Percentiles rank a stretch among this genome's conserved stretches.
Conservation (phyloP, 1,140 invertebrate species). For the Hylyphantes graminicola region DNA sequence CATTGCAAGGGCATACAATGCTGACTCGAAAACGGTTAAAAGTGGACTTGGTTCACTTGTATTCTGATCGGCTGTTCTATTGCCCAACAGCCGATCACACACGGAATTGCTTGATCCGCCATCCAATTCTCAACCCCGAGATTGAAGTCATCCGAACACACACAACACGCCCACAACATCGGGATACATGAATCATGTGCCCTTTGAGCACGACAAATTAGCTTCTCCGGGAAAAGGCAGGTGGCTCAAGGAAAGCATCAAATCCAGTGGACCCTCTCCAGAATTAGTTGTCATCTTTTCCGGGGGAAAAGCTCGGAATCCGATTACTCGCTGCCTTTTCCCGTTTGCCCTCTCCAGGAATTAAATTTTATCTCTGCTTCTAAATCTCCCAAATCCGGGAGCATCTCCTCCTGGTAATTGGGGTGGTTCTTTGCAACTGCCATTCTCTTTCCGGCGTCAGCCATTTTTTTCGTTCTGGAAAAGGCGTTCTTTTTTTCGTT, state of each 20-base stretch:
- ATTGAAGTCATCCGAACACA: no score
- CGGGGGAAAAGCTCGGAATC: constrained; percentile 33
- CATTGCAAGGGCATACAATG: no score
- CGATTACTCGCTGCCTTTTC: constrained; percentile 49
- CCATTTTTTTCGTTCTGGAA: constrained; percentile 8
- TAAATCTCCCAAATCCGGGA: constrained; percentile 59
- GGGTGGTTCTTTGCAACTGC: background rate
- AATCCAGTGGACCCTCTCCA: constrained; percentile 32
- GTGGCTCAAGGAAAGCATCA: background rate
- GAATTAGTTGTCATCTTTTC: constrained; percentile 59
- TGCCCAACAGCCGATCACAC: no score
- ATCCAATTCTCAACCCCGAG: no score
- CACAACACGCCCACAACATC: no score
- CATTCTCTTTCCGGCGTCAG: background rate
- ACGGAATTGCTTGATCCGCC: no score
- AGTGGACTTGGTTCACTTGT: no score
- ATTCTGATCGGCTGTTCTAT: no score
- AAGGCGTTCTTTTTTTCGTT: background rate
- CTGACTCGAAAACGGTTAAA: no score
- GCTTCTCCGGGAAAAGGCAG: constrained; percentile 18
- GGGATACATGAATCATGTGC: background rate
- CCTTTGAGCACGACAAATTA: constrained; percentile 43
- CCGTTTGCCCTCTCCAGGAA: constrained; percentile 53
- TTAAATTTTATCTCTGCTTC: constrained; percentile 59
- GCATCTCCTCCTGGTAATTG: constrained; percentile 42